Percentiles rank a stretch among this genome's conserved stretches.
Evolutionary conservation across 2,113 vertebrate genomes (phyloP).

Genomic region (Alectura lathami): DNA sequence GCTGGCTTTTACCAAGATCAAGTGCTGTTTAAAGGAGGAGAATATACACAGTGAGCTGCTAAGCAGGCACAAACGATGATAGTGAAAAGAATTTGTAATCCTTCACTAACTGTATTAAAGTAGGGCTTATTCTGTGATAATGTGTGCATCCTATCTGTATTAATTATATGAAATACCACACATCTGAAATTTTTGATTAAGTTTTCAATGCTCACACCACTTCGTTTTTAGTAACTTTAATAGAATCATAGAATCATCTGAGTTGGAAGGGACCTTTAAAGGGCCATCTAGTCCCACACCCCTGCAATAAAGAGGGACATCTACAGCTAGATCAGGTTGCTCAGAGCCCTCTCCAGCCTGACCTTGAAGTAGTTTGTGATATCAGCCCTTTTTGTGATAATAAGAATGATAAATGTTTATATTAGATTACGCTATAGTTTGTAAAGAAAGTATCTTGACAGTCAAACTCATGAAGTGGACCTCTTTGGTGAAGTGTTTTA

Average conservation of each 20-base stretch:
- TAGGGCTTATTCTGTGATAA: neutral
- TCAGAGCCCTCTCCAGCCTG: too few species aligned
- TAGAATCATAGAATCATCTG: too few species aligned
- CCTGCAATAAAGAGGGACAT: too few species aligned
- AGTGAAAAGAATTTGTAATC: neutral
- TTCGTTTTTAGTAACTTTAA: neutral
- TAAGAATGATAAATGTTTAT: neutral
- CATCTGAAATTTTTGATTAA: neutral
- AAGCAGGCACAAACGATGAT: neutral
- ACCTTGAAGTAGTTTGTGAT: too few species aligned
- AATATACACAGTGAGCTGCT: fast-evolving
- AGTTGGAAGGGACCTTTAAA: too few species aligned
- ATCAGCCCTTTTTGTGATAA: neutral
- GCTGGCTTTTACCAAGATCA: neutral
- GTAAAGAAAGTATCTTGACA: neutral
- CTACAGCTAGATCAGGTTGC: too few species aligned
- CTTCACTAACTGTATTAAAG: neutral
- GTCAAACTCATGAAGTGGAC: neutral
- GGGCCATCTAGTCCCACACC: too few species aligned
- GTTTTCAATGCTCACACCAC: neutral
- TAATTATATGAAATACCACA: neutral
- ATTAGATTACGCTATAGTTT: neutral
- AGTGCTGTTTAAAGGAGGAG: neutral
- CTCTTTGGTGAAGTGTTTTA: neutral
- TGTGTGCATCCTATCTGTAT: neutral